Evolutionary conservation across 1,140 invertebrate species (phyloP), one percentile per base, ranked within the genome.

Genomic region (Saccostrea echinata): DNA sequence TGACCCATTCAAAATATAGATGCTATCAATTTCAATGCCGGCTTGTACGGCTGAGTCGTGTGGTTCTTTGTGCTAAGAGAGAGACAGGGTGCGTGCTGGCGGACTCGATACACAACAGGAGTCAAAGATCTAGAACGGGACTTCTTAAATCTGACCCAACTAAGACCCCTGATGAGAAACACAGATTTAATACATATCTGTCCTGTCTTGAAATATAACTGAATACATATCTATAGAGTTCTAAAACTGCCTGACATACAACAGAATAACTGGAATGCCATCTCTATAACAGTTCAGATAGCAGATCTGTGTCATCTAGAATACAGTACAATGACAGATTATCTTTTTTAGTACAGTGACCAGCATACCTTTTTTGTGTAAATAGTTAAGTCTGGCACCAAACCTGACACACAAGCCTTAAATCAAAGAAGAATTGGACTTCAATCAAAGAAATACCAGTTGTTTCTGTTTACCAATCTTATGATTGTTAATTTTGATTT

Each of bases 21-120:
- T 76, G 68, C 68, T 76, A 76, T 76, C 68, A 33, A 33, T 76
- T 76, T 76, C 68, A 76, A 76, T 76, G 68, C 27, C 24, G 30
- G 68, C 68, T 27, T 76, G 68, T 33, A 61, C 12, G 68, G 27
- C 68, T 27, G 11, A 33, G 68, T 76, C 27, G 27, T 76, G 68
- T 27, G 68, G 68, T 76, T 76, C 68, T 30, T 76, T 76, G 68
- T 27, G 16, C 27, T 8, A 12, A 33, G 68, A 27, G 27, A 33
- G 68, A 27, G 27, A 30, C 68, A 3, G 13, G 1, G 68, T 33
- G 27, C 27, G 27, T 76, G 68, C 27, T 76, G 30, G 12, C 0
- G 30, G 30, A 76, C 27, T 27, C 9, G 68, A 76, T 76, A 13
- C 68, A 76, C 24, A 30, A 12, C 0, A 16, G 27, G 1, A 76